Evolutionary conservation across 1,140 invertebrate species (phyloP), one percentile per base, ranked within the genome.

Genomic region (Calliphora vicina): DNA sequence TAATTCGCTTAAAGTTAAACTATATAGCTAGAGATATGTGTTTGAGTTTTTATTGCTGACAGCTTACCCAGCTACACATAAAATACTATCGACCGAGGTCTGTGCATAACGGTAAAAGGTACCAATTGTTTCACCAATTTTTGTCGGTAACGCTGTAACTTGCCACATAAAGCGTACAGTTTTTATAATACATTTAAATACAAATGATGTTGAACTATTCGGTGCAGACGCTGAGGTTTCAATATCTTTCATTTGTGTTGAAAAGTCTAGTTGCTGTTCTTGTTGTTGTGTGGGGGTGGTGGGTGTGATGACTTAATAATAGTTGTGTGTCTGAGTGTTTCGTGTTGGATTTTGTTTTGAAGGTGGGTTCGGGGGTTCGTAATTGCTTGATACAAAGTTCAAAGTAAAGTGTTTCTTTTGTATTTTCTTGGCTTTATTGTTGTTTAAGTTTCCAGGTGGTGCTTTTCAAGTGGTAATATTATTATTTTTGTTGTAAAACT

Each of bases 1-100:
- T n/a, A n/a, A n/a, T n/a, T n/a, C n/a, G n/a, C n/a, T n/a, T n/a
- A n/a, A n/a, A n/a, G n/a, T n/a, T n/a, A n/a, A n/a, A n/a, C n/a
- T n/a, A n/a, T n/a, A n/a, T n/a, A n/a, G n/a, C n/a, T n/a, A n/a
- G n/a, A n/a, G n/a, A n/a, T n/a, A n/a, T n/a, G n/a, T n/a, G n/a
- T 2, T 35, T 35, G 29, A 2, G 8, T 35, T 72, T 43, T n/a
- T n/a, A n/a, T n/a, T n/a, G n/a, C n/a, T n/a, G n/a, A n/a, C n/a
- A n/a, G 88, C 89, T 89, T 87, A 90, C 89, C 89, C 89, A 84
- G 89, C 88, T 87, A 90, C 87, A 86, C 89, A 90, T 82, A 91
- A 86, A 85, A 90, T 87, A 82, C 86, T 87, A 83, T 89, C 86
- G 80, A 90, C 87, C 35, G 88, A 89, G 57, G 88, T 88, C 85